phyloP scores from a whole-genome alignment of 2,888 invertebrate genomes.

The Leptinotarsa peninsularis region DNA sequence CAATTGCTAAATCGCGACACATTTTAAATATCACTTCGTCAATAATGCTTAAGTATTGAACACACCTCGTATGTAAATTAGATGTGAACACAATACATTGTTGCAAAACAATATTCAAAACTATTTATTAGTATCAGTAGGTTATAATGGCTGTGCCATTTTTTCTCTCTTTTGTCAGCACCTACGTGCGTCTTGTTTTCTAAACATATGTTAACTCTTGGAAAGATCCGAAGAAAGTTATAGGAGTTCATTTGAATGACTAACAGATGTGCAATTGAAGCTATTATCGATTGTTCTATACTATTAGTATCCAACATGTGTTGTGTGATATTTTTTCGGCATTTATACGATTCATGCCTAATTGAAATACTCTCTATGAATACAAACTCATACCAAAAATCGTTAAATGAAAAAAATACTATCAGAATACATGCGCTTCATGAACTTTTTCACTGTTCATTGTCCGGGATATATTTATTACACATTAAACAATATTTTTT shows the following conservation, averaged over 20 bases:
- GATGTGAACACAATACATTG: slow-evolving; percentile 9
- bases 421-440: too few relatives aligned
- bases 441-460: too few relatives aligned
- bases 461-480: too few relatives aligned
- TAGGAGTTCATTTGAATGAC: slow-evolving; percentile 17
- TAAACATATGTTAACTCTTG: slow-evolving; percentile 4
- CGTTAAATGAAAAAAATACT: too few relatives aligned
- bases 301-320: slow-evolving; percentile 14
- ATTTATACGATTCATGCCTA: background rate
- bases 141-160: slow-evolving; percentile 6
- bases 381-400: background rate
- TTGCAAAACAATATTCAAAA: slow-evolving; percentile 3
- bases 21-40: background rate
- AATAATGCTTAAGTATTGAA: background rate
- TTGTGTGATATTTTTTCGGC: background rate
- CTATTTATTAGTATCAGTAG: slow-evolving; percentile 1
- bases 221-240: slow-evolving; percentile 15
- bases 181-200: slow-evolving; percentile 17
- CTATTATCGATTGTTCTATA: slow-evolving; percentile 7
- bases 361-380: slow-evolving; percentile 8
- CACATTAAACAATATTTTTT: too few relatives aligned
- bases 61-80: slow-evolving; percentile 12
- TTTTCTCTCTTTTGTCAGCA: background rate
- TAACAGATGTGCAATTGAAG: slow-evolving; percentile 7
- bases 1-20: too few relatives aligned